A percentile compares a stretch with the other conserved stretches of the same genome.
Evolutionary conservation across 2,113 vertebrate species (phyloP).

Genomic region (Hemichromis elongatus): DNA sequence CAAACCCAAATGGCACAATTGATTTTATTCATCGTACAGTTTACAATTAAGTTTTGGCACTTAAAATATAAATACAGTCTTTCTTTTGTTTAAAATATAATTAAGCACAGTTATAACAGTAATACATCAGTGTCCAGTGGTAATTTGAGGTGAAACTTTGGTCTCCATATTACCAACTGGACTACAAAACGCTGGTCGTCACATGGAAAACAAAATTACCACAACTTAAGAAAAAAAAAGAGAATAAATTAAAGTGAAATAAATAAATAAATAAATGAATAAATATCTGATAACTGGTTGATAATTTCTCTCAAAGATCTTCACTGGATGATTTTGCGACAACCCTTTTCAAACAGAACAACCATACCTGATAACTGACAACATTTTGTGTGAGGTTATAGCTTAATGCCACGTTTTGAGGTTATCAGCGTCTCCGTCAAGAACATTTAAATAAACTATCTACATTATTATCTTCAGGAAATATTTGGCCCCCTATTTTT

Average conservation of each 20-base stretch:
- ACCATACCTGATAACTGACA: constrained; percentile 38
- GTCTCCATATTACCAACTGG: constrained; percentile 62
- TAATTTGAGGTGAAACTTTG: constrained; percentile 66
- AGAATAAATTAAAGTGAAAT: constrained; percentile 51
- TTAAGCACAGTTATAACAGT: constrained; percentile 59
- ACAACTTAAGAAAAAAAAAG: background rate
- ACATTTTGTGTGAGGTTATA: constrained; percentile 47
- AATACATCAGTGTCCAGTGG: constrained; percentile 53
- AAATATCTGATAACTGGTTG: constrained; percentile 42
- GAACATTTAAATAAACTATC: constrained; percentile 13
- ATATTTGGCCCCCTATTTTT: constrained; percentile 47
- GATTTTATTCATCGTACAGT: constrained; percentile 44
- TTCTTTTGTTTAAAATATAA: constrained; percentile 41
- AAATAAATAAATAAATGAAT: constrained; percentile 73
- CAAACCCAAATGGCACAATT: constrained; percentile 56
- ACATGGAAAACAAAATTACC: constrained; percentile 39
- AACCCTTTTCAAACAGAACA: constrained; percentile 23
- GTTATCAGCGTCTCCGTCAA: constrained; percentile 25
- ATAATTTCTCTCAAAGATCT: constrained; percentile 39
- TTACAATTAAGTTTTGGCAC: constrained; percentile 68
- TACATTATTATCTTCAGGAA: constrained; percentile 18
- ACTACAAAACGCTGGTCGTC: constrained; percentile 58
- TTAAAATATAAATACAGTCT: constrained; percentile 67
- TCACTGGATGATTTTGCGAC: constrained; percentile 21
- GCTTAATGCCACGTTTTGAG: constrained; percentile 54